Evolutionary conservation across 2,797 vertebrate species (phyloP).

Genomic region (Eremophila alpestris): DNA sequence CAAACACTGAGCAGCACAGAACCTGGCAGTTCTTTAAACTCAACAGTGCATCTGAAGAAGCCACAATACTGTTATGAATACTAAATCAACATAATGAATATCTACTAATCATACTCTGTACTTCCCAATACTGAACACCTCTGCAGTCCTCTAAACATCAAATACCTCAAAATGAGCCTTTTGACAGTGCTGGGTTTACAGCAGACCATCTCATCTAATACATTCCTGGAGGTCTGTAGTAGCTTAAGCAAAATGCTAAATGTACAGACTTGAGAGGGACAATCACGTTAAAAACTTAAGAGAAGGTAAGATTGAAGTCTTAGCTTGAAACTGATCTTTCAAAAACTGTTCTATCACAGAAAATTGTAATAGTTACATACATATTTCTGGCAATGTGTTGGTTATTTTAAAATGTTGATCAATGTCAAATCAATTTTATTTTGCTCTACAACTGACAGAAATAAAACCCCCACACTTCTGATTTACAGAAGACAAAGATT

Average conservation of each 20-base stretch:
- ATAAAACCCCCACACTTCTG: neutral
- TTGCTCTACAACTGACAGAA: neutral
- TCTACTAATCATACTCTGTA: neutral
- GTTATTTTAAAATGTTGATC: constrained; percentile 1
- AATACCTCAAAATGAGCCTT: neutral
- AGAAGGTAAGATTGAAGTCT: neutral
- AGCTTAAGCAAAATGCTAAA: neutral
- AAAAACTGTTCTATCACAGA: neutral
- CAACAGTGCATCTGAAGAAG: neutral
- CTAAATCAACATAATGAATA: neutral
- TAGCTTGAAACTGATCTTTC: neutral
- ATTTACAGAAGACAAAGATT: neutral
- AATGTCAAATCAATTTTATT: constrained; percentile 12
- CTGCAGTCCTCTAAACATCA: neutral
- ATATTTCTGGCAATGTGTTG: neutral
- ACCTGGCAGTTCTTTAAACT: neutral
- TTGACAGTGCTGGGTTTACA: neutral
- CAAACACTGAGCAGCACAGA: neutral
- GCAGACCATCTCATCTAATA: neutral
- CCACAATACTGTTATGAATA: neutral
- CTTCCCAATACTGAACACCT: neutral
- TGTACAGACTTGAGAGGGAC: neutral
- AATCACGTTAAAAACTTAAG: neutral
- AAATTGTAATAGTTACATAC: neutral
- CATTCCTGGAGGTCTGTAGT: neutral